Base-by-base conservation (phyloP, 2,797 vertebrate species). In the Phataginus tricuspis region DNA sequence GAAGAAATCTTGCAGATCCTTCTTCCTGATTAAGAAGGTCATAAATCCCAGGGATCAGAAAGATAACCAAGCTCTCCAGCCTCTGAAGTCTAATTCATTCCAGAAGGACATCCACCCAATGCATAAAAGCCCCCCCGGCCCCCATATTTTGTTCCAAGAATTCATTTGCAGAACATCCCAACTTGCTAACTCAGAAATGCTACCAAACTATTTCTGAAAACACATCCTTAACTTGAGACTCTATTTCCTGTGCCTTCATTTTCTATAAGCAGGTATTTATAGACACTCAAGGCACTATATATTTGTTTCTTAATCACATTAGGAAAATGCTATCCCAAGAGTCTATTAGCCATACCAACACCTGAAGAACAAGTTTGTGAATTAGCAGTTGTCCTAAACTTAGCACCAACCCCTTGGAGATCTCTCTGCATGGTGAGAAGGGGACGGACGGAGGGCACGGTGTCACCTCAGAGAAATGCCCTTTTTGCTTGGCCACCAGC, bases 21-120 rank as follows among this genome's bases (percentile, higher is more conserved):
- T 95, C 95, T 95, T 79, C 82, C 45, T 96, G 90, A 97, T 97
- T 96, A 98, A 95, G 59, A 96, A 95, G 75, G 64, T 92, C 92
- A 83, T 98, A 98, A 97, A 98, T 97, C 53, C 19, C 4, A 21
- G 59, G 29, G 61, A 87, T 86, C 87, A 75, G 92, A 90, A 55
- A 78, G 39, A 57, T 55, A 95, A 53, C 42, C 27, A 55, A 57
- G 68, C n/a, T 63, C 66, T 82, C 57, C 34, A 53, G 85, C 63
- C 27, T 53, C 82, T 78, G 55, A 94, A 91, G 51, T 90, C 90
- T 94, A 84, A 95, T 83, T 51, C 37, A 88, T 96, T 94, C 82
- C 95, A 96, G 92, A 97, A 39, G 16, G 25, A 39, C 71, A 27
- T 31, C 59, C 37, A 82, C 23, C 37, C 15, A 39, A 49, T 19